A percentile compares a stretch with the other conserved stretches of the same genome.
These are phyloP conservation scores for Calcarius lapponicus DNA, from an alignment of 2,797 vertebrate genomes.

Conservation along the genomic window DNA sequence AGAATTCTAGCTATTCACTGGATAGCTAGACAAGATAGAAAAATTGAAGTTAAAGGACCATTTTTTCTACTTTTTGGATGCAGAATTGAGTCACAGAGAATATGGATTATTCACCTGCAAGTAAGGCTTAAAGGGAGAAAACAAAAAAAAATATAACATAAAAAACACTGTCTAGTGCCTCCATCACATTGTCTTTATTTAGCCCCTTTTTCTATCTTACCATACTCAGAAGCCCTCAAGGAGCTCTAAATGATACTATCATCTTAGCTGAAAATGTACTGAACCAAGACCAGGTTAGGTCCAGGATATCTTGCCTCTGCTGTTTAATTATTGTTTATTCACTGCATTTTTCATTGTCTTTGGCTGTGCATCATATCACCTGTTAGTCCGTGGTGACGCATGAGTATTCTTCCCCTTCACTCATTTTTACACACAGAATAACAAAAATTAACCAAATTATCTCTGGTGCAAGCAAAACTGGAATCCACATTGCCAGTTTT, in stretches of 20 bases:
- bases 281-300: background rate
- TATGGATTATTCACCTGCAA: background rate
- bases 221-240: background rate
- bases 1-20: background rate
- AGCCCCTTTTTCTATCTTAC: background rate
- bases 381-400: background rate
- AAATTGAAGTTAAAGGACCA: background rate
- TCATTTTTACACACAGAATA: background rate
- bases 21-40: background rate
- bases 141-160: background rate
- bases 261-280: background rate
- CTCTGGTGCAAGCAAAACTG: background rate
- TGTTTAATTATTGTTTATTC: background rate
- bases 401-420: background rate
- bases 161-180: background rate
- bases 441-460: background rate
- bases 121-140: background rate
- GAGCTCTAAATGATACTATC: background rate
- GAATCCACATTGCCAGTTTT: background rate
- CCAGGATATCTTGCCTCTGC: background rate
- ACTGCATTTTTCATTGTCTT: background rate
- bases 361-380: background rate
- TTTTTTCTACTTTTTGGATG: background rate
- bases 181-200: background rate
- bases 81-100: background rate